Conservation (phyloP, 1,140 invertebrate species). For the Trichomalopsis sarcophagae region DNA sequence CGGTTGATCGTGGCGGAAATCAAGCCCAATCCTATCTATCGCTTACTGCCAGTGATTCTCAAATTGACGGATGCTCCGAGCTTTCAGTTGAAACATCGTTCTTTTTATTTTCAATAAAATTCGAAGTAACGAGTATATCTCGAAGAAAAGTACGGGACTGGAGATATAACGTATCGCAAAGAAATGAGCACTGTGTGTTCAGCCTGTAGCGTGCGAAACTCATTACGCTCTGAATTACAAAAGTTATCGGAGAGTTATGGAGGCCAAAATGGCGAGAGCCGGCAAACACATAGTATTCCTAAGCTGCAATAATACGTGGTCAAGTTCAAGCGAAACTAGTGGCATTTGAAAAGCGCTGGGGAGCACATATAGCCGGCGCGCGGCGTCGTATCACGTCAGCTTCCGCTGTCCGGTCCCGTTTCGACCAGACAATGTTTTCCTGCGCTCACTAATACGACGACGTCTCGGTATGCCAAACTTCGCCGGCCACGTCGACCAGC, state of each 20-base stretch:
- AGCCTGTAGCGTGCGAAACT: neutral
- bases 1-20: slow-evolving; percentile 64
- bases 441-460: slow-evolving; percentile 15
- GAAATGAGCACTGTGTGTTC: too few species aligned
- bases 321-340: neutral
- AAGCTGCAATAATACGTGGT: slow-evolving; percentile 2
- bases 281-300: neutral
- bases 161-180: too few species aligned
- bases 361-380: neutral
- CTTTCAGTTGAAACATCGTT: too few species aligned
- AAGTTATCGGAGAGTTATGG: neutral
- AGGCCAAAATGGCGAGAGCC: neutral
- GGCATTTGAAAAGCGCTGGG: neutral
- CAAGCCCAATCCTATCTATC: slow-evolving; percentile 68
- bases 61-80: slow-evolving; percentile 28
- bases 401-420: slow-evolving; percentile 57
- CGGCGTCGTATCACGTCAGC: slow-evolving; percentile 55
- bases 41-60: slow-evolving; percentile 56
- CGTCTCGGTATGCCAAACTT: slow-evolving; percentile 58
- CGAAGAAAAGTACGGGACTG: too few species aligned
- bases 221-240: neutral
- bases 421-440: slow-evolving; percentile 53
- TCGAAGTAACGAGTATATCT: too few species aligned
- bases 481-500: slow-evolving; percentile 38
- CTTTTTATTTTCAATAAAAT: too few species aligned